Base-by-base conservation (phyloP, 2,797 vertebrate genomes). In the Garrulus glandarius region DNA sequence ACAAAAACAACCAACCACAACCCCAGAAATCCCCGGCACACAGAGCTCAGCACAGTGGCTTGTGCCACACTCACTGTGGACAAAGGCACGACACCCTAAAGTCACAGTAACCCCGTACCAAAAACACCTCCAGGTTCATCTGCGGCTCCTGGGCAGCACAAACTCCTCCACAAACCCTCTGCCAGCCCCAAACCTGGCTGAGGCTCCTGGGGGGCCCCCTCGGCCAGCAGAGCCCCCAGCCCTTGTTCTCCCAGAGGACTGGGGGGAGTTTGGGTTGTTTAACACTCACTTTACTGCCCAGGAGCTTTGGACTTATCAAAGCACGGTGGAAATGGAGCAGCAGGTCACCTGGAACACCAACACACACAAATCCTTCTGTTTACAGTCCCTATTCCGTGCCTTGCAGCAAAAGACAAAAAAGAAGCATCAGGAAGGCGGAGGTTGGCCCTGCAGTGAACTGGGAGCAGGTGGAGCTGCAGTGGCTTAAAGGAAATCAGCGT, bases 21-120 rank as follows among this genome's bases (percentile, higher is more conserved):
- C 13, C 36, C 19, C 57, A 64, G 44, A 53, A 87, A 50, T 15
- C 7, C 11, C 60, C 8, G 43, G 14, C 55, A 9, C 50, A 5
- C 24, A 8, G 4, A 23, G 12, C 69, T 34, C 52, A 46, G 70
- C 53, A 20, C n/a, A 4, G 43, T 0, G 27, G 37, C 50, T 72
- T 9, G 5, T 29, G 43, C 34, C 77, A 19, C 34, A 1, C 63
- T 57, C 49, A 1, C 47, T 41, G 36, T 0, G 13, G 46, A 21
- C 65, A 61, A 64, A 81, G 43, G 55, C 26, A 43, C 14, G 1
- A 9, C 19, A 6, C 27, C 22, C 37, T 39, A 39, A 10, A 3
- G 23, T 5, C 8, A 0, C 60, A 34, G 16, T 0, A 41, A 46
- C 29, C 44, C 15, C 56, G 1, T 0, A 36, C 53, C 1, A 56